Evolutionary conservation across 2,888 invertebrate genomes (phyloP), one percentile per base, ranked within the genome.

Genomic region (Drosophila trichaetosa): DNA sequence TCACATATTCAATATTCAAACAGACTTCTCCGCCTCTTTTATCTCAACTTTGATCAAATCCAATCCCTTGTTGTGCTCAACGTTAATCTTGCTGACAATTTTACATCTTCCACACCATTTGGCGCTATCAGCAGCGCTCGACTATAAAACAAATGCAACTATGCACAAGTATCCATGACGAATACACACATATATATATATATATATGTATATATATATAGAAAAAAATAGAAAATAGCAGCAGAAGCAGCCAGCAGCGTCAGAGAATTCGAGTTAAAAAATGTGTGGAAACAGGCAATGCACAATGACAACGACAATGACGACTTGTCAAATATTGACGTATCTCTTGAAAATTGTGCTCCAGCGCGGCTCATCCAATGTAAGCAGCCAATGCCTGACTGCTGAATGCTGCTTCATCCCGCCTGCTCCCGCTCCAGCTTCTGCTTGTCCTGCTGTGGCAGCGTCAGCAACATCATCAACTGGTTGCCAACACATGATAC

Each of bases 311-410:
- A 75, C 79, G 76, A 82, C 89, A 90, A 89, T 87, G 88, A 90
- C 89, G 87, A 88, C 87, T 88, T 90, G 90, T 91, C 89, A 89
- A 89, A 89, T 89, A 89, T 89, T 89, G 89, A 91, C 89, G 90
- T 80, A 91, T 87, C 91, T 84, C 89, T 89, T 89, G 89, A 91
- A 91, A 91, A 91, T 87, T 91, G 83, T 89, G 89, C 89, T 91
- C 73, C 80, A 79, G 84, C 89, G 90, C 76, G 73, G 85, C 90
- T 89, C 83, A 89, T 87, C 91, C 86, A 83, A 76, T 88, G 87
- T 88, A 89, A 89, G 90, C 87, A 90, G 88, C 87, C 84, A 87
- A 64, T 83, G 81, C 79, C 73, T 69, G 74, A 52, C 63, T 52
- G 49, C 51, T 54, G 34, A 54, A 36, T 24, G 33, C 18, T 52